Percentiles rank a stretch among this genome's conserved stretches.
Evolutionary conservation across 30 jellyfish, hydroid and myxozoan species (phyloP).

Genomic region (Turritopsis dohrnii): DNA sequence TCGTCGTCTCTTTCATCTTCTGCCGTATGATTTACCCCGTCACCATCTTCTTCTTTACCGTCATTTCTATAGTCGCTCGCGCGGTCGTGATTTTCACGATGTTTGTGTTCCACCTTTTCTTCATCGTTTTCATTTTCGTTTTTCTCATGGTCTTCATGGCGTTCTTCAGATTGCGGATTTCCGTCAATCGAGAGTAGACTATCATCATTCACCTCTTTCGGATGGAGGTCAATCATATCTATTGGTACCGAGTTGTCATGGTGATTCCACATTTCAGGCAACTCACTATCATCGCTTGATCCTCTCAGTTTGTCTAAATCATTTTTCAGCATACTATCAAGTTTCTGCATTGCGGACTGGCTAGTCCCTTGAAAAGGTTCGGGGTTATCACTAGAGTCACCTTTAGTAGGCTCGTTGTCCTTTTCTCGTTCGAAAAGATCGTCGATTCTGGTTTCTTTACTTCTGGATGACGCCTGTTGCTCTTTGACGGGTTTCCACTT

Average conservation of each 20-base stretch:
- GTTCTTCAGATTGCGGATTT: neutral
- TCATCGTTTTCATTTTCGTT: conserved; percentile 10
- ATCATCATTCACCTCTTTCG: neutral
- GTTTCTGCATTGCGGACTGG: neutral
- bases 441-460: neutral
- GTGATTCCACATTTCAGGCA: neutral
- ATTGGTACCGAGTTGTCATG: neutral
- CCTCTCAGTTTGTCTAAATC: neutral
- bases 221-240: neutral
- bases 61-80: neutral
- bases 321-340: neutral
- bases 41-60: neutral
- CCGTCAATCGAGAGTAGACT: neutral
- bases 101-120: neutral
- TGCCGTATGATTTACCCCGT: neutral
- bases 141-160: neutral
- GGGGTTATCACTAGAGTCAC: neutral
- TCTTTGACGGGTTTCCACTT: conserved; percentile 27
- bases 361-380: neutral
- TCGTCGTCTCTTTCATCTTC: conserved; percentile 11
- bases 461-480: neutral
- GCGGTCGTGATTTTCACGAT: neutral
- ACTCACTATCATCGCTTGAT: neutral
- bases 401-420: neutral
- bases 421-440: neutral